Conservation (phyloP, 2,113 vertebrate species). For the Hiodon tergisus region DNA sequence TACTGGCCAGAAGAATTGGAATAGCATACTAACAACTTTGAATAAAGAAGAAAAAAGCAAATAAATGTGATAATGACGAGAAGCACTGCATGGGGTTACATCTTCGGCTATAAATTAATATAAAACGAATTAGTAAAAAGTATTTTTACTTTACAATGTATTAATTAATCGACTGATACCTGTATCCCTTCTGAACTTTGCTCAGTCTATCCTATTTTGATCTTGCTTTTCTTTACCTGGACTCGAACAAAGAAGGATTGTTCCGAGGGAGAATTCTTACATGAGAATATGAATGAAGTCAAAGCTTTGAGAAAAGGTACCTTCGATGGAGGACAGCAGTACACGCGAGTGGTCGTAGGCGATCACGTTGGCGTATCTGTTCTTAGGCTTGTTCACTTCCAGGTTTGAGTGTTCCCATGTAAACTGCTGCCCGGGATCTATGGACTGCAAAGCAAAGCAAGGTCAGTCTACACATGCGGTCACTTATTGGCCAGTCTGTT, state of each 20-base stretch:
- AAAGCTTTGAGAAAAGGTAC: constrained; percentile 52
- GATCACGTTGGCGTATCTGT: constrained; percentile 96
- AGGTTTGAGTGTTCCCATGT: constrained; percentile 98
- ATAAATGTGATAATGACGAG: too few species aligned
- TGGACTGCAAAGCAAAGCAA: constrained; percentile 70
- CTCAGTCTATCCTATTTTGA: too few species aligned
- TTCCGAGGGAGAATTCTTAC: background rate
- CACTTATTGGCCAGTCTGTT: background rate
- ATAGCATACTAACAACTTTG: too few species aligned
- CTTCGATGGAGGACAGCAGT: constrained; percentile 87
- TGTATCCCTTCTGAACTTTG: too few species aligned
- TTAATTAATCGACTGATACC: too few species aligned
- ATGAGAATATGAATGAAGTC: background rate
- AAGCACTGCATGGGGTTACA: too few species aligned
- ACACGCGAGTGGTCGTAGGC: constrained; percentile 96
- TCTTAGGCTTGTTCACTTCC: constrained; percentile 99
- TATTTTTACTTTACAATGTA: too few species aligned
- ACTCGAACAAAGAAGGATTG: background rate
- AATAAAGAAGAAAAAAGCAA: too few species aligned
- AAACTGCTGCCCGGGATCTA: constrained; percentile 96
- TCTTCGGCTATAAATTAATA: too few species aligned
- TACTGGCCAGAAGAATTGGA: background rate
- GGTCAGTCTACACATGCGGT: background rate
- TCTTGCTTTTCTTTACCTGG: too few species aligned
- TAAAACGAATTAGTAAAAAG: too few species aligned